Conservation (phyloP, 2,113 vertebrate genomes). For the Scomber colias region DNA sequence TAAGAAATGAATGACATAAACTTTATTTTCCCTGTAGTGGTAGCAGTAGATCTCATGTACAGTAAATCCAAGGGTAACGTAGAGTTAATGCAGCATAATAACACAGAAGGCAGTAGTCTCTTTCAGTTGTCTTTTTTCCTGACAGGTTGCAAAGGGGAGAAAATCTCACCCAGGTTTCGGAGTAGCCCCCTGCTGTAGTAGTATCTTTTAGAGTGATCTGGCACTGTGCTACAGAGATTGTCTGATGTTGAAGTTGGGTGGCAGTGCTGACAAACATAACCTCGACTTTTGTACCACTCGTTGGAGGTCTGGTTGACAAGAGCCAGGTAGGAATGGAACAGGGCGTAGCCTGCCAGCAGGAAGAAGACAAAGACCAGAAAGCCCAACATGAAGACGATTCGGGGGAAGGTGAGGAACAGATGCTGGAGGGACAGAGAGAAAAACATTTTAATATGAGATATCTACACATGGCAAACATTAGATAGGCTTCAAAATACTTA, state of each 20-base stretch:
- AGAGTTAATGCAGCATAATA: constrained; percentile 30
- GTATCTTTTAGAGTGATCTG: constrained; percentile 76
- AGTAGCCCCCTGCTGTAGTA: constrained; percentile 88
- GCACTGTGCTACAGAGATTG: constrained; percentile 40
- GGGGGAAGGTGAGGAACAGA: constrained; percentile 94
- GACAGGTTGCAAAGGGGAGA: constrained; percentile 76
- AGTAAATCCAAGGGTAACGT: neutral
- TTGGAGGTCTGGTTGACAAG: constrained; percentile 93
- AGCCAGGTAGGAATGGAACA: constrained; percentile 88
- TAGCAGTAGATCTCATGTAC: neutral
- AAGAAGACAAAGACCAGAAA: constrained; percentile 90
- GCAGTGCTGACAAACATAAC: constrained; percentile 77
- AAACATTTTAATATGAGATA: neutral
- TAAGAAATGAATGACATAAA: neutral
- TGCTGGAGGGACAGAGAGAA: constrained; percentile 83
- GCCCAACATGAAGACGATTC: constrained; percentile 94
- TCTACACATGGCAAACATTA: too few species aligned
- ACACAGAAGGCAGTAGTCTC: neutral
- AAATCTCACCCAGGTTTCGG: constrained; percentile 90
- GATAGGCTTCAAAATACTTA: too few species aligned
- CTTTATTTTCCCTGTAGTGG: constrained; percentile 43
- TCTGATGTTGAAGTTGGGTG: constrained; percentile 61
- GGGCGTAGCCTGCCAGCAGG: constrained; percentile 88
- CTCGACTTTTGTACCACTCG: constrained; percentile 90
- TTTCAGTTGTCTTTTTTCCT: constrained; percentile 69